These are phyloP conservation scores for Dermochelys coriacea DNA, from an alignment of 2,797 vertebrate genomes.

Conservation along the genomic window DNA sequence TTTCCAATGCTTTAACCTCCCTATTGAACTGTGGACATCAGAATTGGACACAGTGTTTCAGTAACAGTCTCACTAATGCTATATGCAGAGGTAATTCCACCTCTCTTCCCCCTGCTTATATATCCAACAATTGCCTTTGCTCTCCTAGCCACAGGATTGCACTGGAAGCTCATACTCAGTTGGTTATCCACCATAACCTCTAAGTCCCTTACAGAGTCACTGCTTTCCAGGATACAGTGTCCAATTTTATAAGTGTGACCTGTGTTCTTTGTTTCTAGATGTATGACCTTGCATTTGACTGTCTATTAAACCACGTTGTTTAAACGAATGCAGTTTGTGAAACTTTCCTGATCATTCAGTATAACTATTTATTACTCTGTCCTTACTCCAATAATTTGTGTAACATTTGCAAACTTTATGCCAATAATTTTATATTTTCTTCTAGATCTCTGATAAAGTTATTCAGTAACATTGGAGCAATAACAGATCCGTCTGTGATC, in stretches of 20 bases:
- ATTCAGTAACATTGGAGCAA: constrained; percentile 72
- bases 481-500: constrained; percentile 71
- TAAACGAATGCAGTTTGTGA: not conserved
- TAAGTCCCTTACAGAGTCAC: not conserved
- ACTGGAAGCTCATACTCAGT: not conserved
- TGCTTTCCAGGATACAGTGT: not conserved
- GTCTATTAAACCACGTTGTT: not conserved
- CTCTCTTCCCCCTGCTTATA: not conserved
- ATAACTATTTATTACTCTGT: not conserved
- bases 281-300: not conserved
- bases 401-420: constrained; percentile 75
- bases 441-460: constrained; percentile 76
- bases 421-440: constrained; percentile 78
- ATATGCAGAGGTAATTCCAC: not conserved
- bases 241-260: not conserved
- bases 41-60: not conserved
- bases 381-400: not conserved
- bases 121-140: not conserved
- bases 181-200: not conserved
- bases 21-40: not conserved
- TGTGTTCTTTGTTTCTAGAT: not conserved
- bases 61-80: not conserved
- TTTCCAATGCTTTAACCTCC: not conserved
- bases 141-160: not conserved
- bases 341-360: not conserved